phyloP scores from a whole-genome alignment of 1,140 invertebrate species.

The Melipona quadrifasciata region DNA sequence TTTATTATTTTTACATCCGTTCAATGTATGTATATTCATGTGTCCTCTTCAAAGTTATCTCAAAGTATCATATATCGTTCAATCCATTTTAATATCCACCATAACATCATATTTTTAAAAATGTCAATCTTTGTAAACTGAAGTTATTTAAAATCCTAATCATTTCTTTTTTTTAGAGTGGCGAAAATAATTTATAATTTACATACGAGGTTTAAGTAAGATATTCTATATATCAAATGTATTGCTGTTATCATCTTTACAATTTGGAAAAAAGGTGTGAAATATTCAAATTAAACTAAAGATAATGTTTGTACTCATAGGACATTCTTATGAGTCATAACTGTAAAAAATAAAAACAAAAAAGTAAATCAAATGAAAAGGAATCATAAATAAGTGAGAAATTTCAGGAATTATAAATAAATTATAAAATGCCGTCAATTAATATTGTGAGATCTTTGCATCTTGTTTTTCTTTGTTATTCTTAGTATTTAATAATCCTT shows the following conservation, averaged over 20 bases:
- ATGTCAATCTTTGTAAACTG: too few relatives aligned
- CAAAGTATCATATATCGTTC: too few relatives aligned
- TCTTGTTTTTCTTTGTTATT: not conserved
- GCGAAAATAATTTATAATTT: too few relatives aligned
- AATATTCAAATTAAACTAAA: not conserved
- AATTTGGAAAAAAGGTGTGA: not conserved
- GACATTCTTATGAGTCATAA: not conserved
- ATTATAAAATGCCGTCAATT: slow-evolving; percentile 12
- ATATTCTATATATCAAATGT: not conserved
- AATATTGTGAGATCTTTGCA: not conserved
- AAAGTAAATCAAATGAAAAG: not conserved
- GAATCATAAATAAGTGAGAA: not conserved
- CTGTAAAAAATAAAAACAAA: not conserved
- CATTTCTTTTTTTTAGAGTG: too few relatives aligned
- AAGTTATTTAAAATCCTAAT: too few relatives aligned
- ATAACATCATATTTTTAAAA: too few relatives aligned
- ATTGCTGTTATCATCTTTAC: not conserved
- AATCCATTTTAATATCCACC: too few relatives aligned
- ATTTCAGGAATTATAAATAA: slow-evolving; percentile 57
- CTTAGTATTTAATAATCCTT: not conserved
- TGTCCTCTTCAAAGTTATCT: too few relatives aligned
- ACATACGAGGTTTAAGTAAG: too few relatives aligned
- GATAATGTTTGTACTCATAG: not conserved
- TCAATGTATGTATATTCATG: too few relatives aligned
- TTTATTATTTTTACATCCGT: too few relatives aligned